Conservation (phyloP, 2,888 invertebrate species). For the Parochlus steinenii region DNA sequence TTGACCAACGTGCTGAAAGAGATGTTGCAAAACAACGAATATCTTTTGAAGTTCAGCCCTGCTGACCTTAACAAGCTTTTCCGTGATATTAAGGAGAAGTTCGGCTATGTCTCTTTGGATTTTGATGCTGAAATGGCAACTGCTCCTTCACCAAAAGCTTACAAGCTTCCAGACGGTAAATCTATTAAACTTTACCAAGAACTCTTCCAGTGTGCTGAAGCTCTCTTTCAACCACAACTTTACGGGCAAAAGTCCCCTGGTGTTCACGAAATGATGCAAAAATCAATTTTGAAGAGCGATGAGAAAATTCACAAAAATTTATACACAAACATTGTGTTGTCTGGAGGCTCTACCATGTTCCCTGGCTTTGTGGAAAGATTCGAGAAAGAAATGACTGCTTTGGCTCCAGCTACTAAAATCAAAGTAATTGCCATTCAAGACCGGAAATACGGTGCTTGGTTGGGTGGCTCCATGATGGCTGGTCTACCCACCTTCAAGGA, state of each 20-base stretch:
- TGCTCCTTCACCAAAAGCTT: slow-evolving; percentile 83
- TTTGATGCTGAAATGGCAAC: slow-evolving; percentile 92
- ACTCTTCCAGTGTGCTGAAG: slow-evolving; percentile 77
- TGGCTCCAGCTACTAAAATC: slow-evolving; percentile 81
- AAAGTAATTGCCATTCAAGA: slow-evolving; percentile 92
- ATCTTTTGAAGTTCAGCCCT: slow-evolving; percentile 82
- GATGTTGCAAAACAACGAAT: slow-evolving; percentile 82
- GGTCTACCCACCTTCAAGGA: slow-evolving; percentile 80
- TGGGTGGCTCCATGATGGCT: slow-evolving; percentile 92
- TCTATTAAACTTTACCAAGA: slow-evolving; percentile 81
- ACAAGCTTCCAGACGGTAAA: slow-evolving; percentile 71
- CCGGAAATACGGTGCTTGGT: slow-evolving; percentile 96
- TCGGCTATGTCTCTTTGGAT: slow-evolving; percentile 80
- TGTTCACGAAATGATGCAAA: slow-evolving; percentile 72
- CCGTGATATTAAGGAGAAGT: slow-evolving; percentile 87
- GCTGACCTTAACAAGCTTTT: slow-evolving; percentile 91
- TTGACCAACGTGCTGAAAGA: slow-evolving; percentile 89
- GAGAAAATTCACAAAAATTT: slow-evolving; percentile 84
- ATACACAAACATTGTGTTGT: slow-evolving; percentile 81
- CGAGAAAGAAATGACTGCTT: slow-evolving; percentile 92
- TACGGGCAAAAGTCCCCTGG: slow-evolving; percentile 46
- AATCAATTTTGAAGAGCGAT: slow-evolving; percentile 90
- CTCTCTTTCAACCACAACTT: slow-evolving; percentile 81
- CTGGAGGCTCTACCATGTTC: slow-evolving; percentile 92
- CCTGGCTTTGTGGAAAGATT: slow-evolving; percentile 92